A percentile compares a stretch with the other conserved stretches of the same genome.
Conservation (phyloP, 2,797 vertebrate species). For the Sciurus carolinensis region DNA sequence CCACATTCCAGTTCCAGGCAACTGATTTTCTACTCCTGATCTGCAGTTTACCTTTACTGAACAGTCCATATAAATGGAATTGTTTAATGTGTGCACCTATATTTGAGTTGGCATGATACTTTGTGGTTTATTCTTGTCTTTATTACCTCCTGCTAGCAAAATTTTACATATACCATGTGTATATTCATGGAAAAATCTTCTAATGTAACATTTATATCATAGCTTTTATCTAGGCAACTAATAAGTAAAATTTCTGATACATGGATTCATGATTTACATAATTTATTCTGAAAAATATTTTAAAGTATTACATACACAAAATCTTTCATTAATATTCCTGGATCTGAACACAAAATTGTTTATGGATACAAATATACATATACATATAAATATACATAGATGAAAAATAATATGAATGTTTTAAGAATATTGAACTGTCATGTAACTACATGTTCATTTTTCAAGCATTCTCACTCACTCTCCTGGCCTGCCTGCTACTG, state of each 20-base stretch:
- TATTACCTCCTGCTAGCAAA: background rate
- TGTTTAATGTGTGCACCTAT: background rate
- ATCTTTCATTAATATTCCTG: background rate
- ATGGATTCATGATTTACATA: background rate
- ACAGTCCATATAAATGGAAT: background rate
- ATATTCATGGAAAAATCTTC: background rate
- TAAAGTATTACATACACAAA: background rate
- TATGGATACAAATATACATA: background rate
- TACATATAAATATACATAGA: background rate
- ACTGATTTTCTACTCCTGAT: too few species aligned
- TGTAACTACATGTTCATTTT: background rate
- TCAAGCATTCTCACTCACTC: background rate
- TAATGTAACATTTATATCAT: background rate
- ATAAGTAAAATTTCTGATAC: background rate
- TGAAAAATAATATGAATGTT: background rate
- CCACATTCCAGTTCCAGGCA: background rate
- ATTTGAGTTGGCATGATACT: background rate
- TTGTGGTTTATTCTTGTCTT: too few species aligned
- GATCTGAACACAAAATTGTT: background rate
- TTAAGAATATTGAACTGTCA: background rate
- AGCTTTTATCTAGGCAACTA: background rate
- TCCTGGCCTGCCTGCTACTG: fast-evolving
- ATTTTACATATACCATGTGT: background rate
- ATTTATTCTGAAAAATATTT: background rate
- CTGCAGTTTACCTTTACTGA: background rate